Evolutionary conservation across 1,140 invertebrate species (phyloP).

Genomic region (Oncopodura yosiiana): DNA sequence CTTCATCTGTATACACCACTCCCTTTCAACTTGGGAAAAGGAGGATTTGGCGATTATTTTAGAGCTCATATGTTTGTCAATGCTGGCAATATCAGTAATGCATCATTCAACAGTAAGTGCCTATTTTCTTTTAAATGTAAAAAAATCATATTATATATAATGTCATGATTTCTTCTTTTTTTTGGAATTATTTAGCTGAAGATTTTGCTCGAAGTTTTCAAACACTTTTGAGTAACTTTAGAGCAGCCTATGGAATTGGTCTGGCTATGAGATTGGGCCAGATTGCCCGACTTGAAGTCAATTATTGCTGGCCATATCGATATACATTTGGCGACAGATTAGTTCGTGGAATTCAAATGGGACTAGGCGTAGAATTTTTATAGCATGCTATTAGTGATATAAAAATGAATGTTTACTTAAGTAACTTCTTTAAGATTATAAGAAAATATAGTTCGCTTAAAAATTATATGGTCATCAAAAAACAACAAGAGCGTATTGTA

Average conservation of each 20-base stretch:
- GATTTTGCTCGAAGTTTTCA: conserved; percentile 37
- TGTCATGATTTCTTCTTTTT: conserved; percentile 24
- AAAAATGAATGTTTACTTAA: too few relatives aligned
- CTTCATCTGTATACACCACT: conserved; percentile 73
- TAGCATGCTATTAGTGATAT: conserved; percentile 37
- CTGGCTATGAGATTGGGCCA: conserved; percentile 65
- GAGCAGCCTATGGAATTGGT: conserved; percentile 60
- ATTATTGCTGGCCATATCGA: conserved; percentile 63
- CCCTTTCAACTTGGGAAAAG: conserved; percentile 64
- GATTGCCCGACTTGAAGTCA: conserved; percentile 71
- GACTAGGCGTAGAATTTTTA: conserved; percentile 57
- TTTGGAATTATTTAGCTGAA: conserved; percentile 33
- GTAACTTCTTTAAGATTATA: too few relatives aligned
- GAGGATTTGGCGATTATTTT: conserved; percentile 67
- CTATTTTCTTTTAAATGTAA: too few relatives aligned
- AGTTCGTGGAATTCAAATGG: conserved; percentile 57
- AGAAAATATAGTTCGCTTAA: too few relatives aligned
- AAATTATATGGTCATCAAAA: too few relatives aligned
- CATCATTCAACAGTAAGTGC: conserved; percentile 43
- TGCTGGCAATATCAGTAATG: conserved; percentile 61
- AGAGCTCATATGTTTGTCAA: conserved; percentile 74
- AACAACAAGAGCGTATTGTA: too few relatives aligned
- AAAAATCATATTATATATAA: conserved; percentile 3
- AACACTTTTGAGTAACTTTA: conserved; percentile 36
- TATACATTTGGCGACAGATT: conserved; percentile 45